phyloP scores from a whole-genome alignment of 2,797 vertebrate species.

The Ctenopoma kingsleyae region DNA sequence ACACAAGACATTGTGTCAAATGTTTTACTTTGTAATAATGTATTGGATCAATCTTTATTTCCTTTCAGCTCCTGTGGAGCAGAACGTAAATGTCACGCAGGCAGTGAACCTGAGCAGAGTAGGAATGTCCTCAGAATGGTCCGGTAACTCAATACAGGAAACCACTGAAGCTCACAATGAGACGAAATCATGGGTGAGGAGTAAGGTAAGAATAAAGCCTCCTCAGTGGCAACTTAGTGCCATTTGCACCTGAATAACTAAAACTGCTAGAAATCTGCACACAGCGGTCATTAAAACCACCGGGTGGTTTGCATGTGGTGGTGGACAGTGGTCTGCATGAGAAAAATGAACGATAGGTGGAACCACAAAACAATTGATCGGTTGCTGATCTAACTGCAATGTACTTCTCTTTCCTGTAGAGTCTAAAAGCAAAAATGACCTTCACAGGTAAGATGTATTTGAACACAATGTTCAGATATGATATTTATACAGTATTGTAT shows the following conservation, averaged over 20 bases:
- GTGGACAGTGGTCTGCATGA: too few relatives aligned
- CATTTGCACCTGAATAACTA: background rate
- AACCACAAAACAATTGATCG: too few relatives aligned
- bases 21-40: background rate
- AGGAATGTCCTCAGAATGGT: constrained; percentile 84
- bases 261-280: too few relatives aligned
- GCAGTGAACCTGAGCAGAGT: constrained; percentile 47
- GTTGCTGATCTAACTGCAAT: too few relatives aligned
- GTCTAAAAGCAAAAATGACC: constrained; percentile 70
- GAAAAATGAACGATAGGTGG: too few relatives aligned
- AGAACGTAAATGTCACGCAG: constrained; percentile 11
- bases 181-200: constrained; percentile 71
- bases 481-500: background rate
- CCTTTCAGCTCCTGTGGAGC: constrained; percentile 65
- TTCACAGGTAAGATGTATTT: constrained; percentile 71
- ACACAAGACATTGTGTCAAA: background rate
- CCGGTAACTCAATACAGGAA: constrained; percentile 50
- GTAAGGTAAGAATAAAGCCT: constrained; percentile 73
- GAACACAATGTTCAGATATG: background rate
- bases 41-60: background rate
- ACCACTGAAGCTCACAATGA: constrained; percentile 28
- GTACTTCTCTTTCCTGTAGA: constrained; percentile 69
- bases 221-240: too few relatives aligned
- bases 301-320: too few relatives aligned
- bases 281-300: too few relatives aligned